Evolutionary conservation across 1,140 invertebrate genomes (phyloP), one percentile per base, ranked within the genome.

Genomic region (Trichogramma pretiosum): DNA sequence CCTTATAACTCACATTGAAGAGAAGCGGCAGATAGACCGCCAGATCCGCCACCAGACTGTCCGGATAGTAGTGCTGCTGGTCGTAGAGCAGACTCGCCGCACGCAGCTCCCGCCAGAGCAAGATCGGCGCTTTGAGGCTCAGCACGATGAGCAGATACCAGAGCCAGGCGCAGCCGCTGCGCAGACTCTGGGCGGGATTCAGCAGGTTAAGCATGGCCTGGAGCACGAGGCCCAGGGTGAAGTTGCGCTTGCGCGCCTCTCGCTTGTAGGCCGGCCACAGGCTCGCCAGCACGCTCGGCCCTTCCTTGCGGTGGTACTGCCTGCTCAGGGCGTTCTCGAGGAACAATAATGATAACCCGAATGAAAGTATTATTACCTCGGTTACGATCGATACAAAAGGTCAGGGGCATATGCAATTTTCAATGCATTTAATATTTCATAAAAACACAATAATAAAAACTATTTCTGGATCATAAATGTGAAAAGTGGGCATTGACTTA

Each of bases 11-110:
- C 36, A 53, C 52, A 38, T 44, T 69, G 13, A 76, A 68, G 3
- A 77, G 42, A 22, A 84, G 54, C 0, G 80, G 79, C 5, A 81
- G 56, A 53, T 80, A 82, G 39, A 68, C 69, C 30, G 74, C 71
- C 0, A 79, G 41, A 3, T 64, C 47, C 0, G 60, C 63, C 3
- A 59, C 64, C 17, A 70, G 13, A 1, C 65, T 72, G 7, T 70
- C 67, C 0, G 68, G 61, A 44, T 71, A 64, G 22, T 56, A 62
- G 19, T 71, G 64, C 23, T 71, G 65, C 23, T 71, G 65, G 38
- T 67, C 68, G 9, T 68, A 57, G 0, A 53, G 50, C 0, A 68
- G 66, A n/a, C 58, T 60, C 9, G 67, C 24, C 1, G 67, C 65
- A 37, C 55, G 44, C 0, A 70, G 19, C 45, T 71, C 68, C 16